Base-by-base conservation (phyloP, 2,888 invertebrate species). In the Ochropacha duplaris region DNA sequence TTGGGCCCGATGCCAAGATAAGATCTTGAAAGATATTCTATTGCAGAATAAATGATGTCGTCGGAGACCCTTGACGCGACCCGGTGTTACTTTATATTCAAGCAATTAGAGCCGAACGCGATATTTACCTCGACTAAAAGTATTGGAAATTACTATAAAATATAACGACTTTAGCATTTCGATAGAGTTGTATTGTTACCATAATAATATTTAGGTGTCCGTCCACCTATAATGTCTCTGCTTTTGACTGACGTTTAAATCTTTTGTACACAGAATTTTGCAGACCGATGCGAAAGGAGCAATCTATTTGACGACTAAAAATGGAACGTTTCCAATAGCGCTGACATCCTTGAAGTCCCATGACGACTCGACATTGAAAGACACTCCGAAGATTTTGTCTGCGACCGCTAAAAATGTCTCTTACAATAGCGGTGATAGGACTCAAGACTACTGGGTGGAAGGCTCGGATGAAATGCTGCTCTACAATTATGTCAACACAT, bases 251-350 rank as follows among this genome's bases (percentile, higher is more conserved):
- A 50, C 57, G 59, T 68, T 68, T 66, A 54, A 68, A 72, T 76
- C 65, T 78, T 62, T 78, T 71, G 31, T 75, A 63, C 69, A 65
- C 81, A 87, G 85, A 71, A 73, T 78, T 71, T 77, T 78, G 62
- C 76, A 76, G 69, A 84, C 75, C 65, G 83, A 87, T 71, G 85
- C 84, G 62, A 92, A 91, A 84, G 92, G 92, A 82, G 89, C 90
- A 67, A 85, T 92, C 79, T 92, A 90, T 85, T 89, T 92, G 86
- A 90, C 92, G 74, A 90, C 89, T 76, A 87, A 90, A 84, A 92
- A 92, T 86, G 90, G 87, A 84, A 92, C 92, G 72, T 91, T 88
- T 85, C 91, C 92, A 88, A 91, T 92, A 89, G 81, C 84, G 81
- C 83, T 92, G 84, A 84, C 90, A 75, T 84, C 88, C 74, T 71